A percentile compares a stretch with the other conserved stretches of the same genome.
Conservation (phyloP, 1,140 invertebrate species). For the Monomorium pharaonis region DNA sequence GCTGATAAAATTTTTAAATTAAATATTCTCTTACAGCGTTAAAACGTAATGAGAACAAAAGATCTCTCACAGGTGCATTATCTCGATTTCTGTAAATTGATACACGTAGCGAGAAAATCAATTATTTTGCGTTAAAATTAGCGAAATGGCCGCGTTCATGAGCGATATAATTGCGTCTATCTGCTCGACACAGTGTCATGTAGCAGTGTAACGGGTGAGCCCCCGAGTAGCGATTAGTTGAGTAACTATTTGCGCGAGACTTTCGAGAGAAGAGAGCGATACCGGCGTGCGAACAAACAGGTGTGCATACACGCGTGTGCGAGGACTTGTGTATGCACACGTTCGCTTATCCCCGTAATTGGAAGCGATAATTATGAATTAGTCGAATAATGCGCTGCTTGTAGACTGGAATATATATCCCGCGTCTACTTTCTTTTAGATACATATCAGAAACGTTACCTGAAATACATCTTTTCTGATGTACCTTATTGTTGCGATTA, state of each 20-base stretch:
- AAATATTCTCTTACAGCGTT: too few relatives aligned
- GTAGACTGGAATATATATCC: not conserved
- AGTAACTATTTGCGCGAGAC: constrained; percentile 54
- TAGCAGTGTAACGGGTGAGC: constrained; percentile 20
- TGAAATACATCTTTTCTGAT: not conserved
- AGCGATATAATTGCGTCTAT: constrained; percentile 48
- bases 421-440: not conserved
- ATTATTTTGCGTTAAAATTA: constrained; percentile 38
- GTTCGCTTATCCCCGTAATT: constrained; percentile 49
- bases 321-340: not conserved
- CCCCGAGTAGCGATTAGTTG: constrained; percentile 23
- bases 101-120: not conserved
- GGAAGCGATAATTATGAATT: constrained; percentile 64
- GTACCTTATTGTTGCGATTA: not conserved
- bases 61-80: too few relatives aligned
- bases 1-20: not conserved
- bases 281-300: constrained; percentile 41
- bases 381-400: constrained; percentile 11
- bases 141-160: constrained; percentile 15
- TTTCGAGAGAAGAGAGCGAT: constrained; percentile 43
- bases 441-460: not conserved
- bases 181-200: constrained; percentile 26
- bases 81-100: not conserved
- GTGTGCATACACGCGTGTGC: not conserved
- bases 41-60: not conserved